Base-by-base conservation (phyloP, 35 echinoderm and acorn worm genomes). In the Diadema setosum region DNA sequence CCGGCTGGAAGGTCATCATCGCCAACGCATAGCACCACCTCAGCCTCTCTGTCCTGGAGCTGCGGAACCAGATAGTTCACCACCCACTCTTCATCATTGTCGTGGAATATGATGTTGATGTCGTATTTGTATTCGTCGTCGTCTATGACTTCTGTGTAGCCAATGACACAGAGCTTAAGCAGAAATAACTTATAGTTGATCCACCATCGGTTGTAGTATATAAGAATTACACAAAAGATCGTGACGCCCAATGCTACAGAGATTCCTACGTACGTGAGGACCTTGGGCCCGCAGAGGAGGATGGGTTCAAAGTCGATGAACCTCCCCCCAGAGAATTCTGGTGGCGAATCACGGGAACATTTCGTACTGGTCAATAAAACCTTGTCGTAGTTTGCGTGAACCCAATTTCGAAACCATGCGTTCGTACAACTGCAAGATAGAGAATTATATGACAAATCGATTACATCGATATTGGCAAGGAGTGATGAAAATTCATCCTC, bases 1-100 rank as follows among this genome's bases (percentile, higher is more conserved):
- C 73, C 73, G 44, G 44, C 35, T 9, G 40, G 33, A 17, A 78
- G 73, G n/a, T 35, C 37, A 5, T 78, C 73, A 23, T 78, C 73
- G 1, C 73, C 73, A 18, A 78, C 73, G 11, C 29, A 36, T 33
- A 78, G 73, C 2, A 2, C 37, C 14, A 39, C 20, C 14, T 78
- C 73, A 3, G 73, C 35, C 11, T 78, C 73, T 9, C 39, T 33
- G 7, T 78, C 73, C 3, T 1, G 39, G 44, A 78, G 29, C 2
- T 78, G 39, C 5, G 73, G 73, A 34, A 78, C 73, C 33, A 44
- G 18, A 44, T 20, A 15, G 9, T 78, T 41, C 2, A n/a, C 24
- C 21, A 78, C 73, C 73, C 73, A 78, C 44, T 78, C 73, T 78
- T 78, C 37, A 41, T 78, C n/a, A 41, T 5, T n/a, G 36, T 78